Conservation (phyloP, 1,140 invertebrate genomes). For the Habropoda laboriosa region DNA sequence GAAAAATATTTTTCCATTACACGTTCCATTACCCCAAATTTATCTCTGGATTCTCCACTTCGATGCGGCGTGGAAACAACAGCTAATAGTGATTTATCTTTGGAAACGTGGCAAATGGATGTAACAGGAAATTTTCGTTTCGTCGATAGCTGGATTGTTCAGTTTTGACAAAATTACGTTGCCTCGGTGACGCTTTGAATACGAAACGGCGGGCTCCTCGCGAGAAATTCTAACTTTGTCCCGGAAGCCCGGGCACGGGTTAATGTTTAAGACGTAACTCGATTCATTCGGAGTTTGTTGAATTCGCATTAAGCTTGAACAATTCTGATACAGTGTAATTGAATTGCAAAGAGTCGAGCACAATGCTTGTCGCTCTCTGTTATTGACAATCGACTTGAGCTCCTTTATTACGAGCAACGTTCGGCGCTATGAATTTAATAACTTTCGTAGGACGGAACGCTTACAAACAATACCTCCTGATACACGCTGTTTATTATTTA, state of each 20-base stretch:
- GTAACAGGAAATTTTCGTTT: neutral
- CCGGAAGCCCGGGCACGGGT: neutral
- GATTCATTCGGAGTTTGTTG: neutral
- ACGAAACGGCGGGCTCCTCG: neutral
- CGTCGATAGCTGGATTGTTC: too few relatives aligned
- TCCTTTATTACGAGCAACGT: neutral
- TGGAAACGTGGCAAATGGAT: too few relatives aligned
- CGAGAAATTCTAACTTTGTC: neutral
- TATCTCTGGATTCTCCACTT: too few relatives aligned
- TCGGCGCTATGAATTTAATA: conserved; percentile 24
- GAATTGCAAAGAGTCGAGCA: conserved; percentile 9
- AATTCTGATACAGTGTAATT: conserved; percentile 12
- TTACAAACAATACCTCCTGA: conserved; percentile 16
- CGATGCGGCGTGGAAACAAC: too few relatives aligned
- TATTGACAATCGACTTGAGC: neutral
- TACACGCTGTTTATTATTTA: neutral
- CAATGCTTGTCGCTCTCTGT: neutral
- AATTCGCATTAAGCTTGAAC: neutral
- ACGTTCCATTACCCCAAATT: too few relatives aligned
- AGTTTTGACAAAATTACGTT: neutral
- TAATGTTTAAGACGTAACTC: conserved; percentile 11
- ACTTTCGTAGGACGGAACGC: conserved; percentile 44
- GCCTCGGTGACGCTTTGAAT: neutral
- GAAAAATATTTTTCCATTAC: too few relatives aligned
- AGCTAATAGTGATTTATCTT: too few relatives aligned